Percentiles rank a stretch among this genome's conserved stretches.
phyloP scores from a whole-genome alignment of 1,140 invertebrate species.

The Brachystomella parvula region DNA sequence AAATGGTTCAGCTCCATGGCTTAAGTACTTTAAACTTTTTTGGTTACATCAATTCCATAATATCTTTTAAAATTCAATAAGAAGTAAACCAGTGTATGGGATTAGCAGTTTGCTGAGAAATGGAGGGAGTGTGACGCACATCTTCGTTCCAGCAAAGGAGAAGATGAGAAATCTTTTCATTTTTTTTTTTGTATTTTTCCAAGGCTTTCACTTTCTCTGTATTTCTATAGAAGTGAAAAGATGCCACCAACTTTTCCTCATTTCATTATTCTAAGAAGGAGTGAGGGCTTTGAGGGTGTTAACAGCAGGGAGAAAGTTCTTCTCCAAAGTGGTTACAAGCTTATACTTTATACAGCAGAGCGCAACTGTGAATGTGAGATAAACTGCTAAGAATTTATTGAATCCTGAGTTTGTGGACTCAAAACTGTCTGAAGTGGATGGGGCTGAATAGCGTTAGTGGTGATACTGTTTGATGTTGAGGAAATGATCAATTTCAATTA shows the following conservation, averaged over 20 bases:
- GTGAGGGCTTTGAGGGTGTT: background rate
- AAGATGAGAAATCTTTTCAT: background rate
- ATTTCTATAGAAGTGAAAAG: background rate
- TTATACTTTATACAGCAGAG: background rate
- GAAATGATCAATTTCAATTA: slow-evolving; percentile 11
- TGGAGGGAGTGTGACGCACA: no score
- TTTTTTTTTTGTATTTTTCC: slow-evolving; percentile 4
- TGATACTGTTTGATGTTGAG: background rate
- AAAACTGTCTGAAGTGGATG: background rate
- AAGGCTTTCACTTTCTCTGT: slow-evolving; percentile 1
- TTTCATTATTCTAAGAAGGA: slow-evolving; percentile 4
- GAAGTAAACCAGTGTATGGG: no score
- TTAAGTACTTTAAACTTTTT: no score
- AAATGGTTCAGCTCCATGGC: no score
- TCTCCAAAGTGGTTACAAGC: background rate
- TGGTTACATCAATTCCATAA: no score
- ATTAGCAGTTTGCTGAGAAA: no score
- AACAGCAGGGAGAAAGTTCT: background rate
- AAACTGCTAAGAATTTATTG: slow-evolving; percentile 8
- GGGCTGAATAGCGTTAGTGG: background rate
- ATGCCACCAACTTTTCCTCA: background rate
- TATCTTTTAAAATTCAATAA: no score
- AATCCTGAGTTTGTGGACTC: background rate
- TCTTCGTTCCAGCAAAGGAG: no score
- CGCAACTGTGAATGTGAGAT: background rate